Percentiles rank a stretch among this genome's conserved stretches.
Evolutionary conservation across 2,888 invertebrate species (phyloP).

Genomic region (Rhaphigaster nebulosa): DNA sequence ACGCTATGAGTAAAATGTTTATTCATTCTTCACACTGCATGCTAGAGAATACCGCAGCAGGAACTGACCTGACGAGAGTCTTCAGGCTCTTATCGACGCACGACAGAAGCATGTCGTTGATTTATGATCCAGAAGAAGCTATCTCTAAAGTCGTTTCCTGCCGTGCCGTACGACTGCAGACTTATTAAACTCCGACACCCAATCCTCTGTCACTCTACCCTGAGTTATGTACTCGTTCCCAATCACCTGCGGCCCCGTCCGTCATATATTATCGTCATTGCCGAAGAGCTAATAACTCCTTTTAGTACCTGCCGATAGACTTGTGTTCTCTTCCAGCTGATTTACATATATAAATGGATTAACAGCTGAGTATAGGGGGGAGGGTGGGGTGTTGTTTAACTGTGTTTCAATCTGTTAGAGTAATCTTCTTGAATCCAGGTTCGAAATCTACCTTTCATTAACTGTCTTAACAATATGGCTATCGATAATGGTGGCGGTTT

Average conservation of each 20-base stretch:
- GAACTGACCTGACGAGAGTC: neutral
- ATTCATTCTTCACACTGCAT: no score
- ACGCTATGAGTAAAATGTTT: no score
- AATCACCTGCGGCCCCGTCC: neutral
- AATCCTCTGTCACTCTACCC: neutral
- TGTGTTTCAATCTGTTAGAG: no score
- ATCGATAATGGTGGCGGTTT: no score
- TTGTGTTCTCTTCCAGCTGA: neutral
- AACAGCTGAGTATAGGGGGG: neutral
- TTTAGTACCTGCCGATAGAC: neutral
- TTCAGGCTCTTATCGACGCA: neutral
- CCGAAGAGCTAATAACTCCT: neutral
- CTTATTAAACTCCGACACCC: conserved; percentile 5
- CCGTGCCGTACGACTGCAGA: neutral
- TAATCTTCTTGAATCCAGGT: no score
- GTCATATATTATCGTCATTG: neutral
- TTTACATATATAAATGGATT: neutral
- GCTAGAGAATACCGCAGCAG: neutral
- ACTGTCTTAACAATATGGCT: no score
- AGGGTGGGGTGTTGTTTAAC: no score
- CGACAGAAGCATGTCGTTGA: conserved; percentile 15
- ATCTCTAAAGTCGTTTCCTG: conserved; percentile 13
- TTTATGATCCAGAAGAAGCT: neutral
- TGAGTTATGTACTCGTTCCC: neutral
- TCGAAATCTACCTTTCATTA: no score